Conservation (phyloP, 2,888 invertebrate genomes). For the Xylocampa areola region DNA sequence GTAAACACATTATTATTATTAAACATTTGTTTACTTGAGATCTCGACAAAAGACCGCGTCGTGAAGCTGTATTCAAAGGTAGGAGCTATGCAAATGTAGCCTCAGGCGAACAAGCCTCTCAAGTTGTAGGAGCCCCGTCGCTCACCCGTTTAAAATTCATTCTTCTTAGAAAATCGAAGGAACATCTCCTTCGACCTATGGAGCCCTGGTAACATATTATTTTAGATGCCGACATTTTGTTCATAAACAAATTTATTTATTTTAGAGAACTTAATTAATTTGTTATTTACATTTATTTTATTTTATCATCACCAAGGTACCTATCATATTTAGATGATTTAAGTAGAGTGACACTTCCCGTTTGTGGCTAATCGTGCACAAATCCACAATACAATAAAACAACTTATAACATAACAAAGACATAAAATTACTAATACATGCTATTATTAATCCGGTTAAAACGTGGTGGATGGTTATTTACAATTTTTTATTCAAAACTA, state of each 20-base stretch:
- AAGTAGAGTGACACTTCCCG: too few relatives aligned
- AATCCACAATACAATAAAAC: too few relatives aligned
- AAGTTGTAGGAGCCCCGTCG: conserved; percentile 5
- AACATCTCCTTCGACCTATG: conserved; percentile 26
- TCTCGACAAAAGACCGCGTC: conserved; percentile 31
- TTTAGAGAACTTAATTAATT: too few relatives aligned
- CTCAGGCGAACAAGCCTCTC: conserved; percentile 27
- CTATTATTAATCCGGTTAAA: too few relatives aligned
- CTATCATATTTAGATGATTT: too few relatives aligned
- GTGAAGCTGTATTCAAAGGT: conserved; percentile 39
- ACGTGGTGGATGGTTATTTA: too few relatives aligned
- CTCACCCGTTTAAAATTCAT: conserved; percentile 37
- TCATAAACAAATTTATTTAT: not conserved
- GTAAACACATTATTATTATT: conserved; percentile 38
- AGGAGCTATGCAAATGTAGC: conserved; percentile 45
- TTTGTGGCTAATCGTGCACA: too few relatives aligned
- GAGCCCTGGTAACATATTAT: conserved; percentile 29
- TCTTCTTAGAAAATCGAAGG: conserved; percentile 28
- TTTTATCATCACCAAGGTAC: too few relatives aligned
- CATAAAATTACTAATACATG: too few relatives aligned
- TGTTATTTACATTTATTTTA: too few relatives aligned
- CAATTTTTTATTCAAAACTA: too few relatives aligned
- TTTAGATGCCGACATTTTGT: not conserved
- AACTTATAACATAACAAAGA: too few relatives aligned
- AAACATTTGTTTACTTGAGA: conserved; percentile 39